Base-by-base conservation (phyloP, 2,888 invertebrate species). In the Rotaria socialis region DNA sequence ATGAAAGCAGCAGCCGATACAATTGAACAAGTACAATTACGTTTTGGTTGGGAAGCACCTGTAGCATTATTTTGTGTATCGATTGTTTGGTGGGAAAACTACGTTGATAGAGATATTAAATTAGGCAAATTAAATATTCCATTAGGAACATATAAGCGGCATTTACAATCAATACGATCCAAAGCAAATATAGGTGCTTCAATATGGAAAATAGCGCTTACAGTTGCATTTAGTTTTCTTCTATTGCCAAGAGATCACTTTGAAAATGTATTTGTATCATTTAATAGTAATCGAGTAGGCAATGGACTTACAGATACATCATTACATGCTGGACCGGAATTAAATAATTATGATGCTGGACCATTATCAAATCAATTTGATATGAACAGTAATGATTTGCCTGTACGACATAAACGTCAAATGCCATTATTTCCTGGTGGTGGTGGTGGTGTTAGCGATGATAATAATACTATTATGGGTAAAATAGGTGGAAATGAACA, bases 41-140 rank as follows among this genome's bases (percentile, higher is more conserved):
- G 85, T 58, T 85, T 85, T 10, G 84, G 85, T 60, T 94, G 94
- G 93, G 90, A 93, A 24, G 89, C 94, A 87, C 94, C 94, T 0
- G 88, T 94, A 7, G 93, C 94, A 6, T 92, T 94, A 85, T 88
- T 94, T 55, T 91, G 95, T 50, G 93, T 94, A 86, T 95, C 95
- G 0, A 92, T 94, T 84, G 94, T 94, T 43, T 96, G 95, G 95
- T 95, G 95, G 95, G 94, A 94, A 90, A 95, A 95, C 90, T 95
- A 93, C 90, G 92, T 94, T 10, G 90, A 90, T 75, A 89, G 89
- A 85, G 88, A 89, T 74, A 88, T 89, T 85, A 67, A 86, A 85
- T 55, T 87, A 24, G 86, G 87, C n/a, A 85, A 85, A 60, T 85
- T 88, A n/a, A 85, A 75, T 52, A 84, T 87, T 43, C 87, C 87